These are phyloP conservation scores for Otus sunia DNA, from an alignment of 2,113 vertebrate species.

Conservation along the genomic window DNA sequence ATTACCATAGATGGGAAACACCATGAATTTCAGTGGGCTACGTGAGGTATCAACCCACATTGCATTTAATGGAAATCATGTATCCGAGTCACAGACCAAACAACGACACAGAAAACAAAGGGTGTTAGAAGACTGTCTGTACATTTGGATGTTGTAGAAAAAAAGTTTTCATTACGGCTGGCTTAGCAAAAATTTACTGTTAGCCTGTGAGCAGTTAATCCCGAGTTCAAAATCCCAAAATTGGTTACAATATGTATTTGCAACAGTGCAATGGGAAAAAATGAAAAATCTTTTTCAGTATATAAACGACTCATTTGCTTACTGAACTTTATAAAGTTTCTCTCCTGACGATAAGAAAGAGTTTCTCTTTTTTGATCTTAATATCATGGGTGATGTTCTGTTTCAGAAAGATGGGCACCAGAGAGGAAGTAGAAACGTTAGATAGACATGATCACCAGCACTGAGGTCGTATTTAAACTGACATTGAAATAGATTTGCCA, in stretches of 20 bases:
- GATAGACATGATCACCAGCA: neutral
- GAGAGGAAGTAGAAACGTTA: neutral
- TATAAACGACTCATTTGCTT: neutral
- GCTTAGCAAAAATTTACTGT: neutral
- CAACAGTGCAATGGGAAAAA: neutral
- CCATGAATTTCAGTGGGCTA: neutral
- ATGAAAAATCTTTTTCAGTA: neutral
- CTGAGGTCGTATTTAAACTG: neutral
- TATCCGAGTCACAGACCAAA: neutral
- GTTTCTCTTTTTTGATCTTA: neutral
- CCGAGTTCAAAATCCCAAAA: neutral
- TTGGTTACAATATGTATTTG: neutral
- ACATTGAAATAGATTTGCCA: neutral
- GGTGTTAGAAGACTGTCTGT: neutral
- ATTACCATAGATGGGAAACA: neutral
- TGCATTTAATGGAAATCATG: slow-evolving; percentile 18
- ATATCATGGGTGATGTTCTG: neutral
- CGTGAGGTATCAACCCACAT: neutral
- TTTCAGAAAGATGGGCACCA: neutral
- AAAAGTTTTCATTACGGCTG: neutral
- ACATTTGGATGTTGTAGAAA: neutral
- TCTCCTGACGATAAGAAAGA: neutral
- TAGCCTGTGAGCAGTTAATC: neutral
- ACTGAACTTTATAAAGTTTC: neutral
- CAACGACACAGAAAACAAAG: neutral